phyloP scores from a whole-genome alignment of 2,113 vertebrate genomes.

The Podocnemis expansa region DNA sequence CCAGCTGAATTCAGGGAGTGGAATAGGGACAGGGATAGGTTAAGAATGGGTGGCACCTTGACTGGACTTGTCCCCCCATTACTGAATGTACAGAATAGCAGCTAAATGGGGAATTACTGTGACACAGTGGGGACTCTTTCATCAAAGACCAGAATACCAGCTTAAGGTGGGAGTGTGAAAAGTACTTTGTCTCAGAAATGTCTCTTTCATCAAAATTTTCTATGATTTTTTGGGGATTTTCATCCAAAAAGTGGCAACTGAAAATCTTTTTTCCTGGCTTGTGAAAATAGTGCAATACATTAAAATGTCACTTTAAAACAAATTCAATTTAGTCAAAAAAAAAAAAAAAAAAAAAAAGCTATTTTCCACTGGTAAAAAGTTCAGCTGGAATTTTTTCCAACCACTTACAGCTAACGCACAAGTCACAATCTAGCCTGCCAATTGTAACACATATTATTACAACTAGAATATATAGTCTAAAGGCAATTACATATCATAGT shows the following conservation, averaged over 20 bases:
- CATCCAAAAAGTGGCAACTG: background rate
- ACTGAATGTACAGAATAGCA: conserved; percentile 10
- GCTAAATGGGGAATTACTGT: background rate
- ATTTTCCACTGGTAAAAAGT: background rate
- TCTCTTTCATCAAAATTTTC: background rate
- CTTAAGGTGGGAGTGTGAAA: no score
- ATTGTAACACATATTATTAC: background rate
- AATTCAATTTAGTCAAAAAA: background rate
- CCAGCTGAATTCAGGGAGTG: conserved; percentile 37
- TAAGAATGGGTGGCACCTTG: conserved; percentile 25
- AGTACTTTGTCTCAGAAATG: no score
- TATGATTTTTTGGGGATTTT: background rate
- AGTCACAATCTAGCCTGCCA: background rate
- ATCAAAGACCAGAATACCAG: no score
- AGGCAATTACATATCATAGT: background rate
- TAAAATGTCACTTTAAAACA: background rate
- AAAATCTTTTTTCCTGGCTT: background rate
- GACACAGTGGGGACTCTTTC: background rate
- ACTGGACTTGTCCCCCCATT: conserved; percentile 21
- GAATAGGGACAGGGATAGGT: background rate
- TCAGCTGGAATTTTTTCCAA: background rate
- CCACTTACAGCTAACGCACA: background rate
- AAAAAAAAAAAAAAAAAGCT: no score
- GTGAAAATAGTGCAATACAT: background rate
- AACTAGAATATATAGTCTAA: background rate